phyloP scores from a whole-genome alignment of 2,113 vertebrate species.

The Lasiurus cinereus region DNA sequence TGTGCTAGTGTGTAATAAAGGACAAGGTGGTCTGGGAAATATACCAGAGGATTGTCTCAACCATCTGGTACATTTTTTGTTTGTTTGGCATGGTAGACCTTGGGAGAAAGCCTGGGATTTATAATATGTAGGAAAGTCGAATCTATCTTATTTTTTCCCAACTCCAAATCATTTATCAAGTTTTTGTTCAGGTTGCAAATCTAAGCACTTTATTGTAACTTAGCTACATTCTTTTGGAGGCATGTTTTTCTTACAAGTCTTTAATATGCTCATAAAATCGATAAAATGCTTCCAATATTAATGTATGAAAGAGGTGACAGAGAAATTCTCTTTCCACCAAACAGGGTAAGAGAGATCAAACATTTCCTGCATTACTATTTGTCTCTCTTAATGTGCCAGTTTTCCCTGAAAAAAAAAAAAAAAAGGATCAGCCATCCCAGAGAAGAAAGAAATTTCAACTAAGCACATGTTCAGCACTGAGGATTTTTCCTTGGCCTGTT shows the following conservation, averaged over 20 bases:
- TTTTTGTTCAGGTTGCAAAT: neutral
- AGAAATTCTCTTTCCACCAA: neutral
- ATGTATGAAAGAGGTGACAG: slow-evolving; percentile 15
- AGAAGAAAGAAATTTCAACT: neutral
- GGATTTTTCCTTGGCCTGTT: slow-evolving; percentile 26
- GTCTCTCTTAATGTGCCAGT: neutral
- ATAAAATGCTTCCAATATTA: slow-evolving; percentile 39
- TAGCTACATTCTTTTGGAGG: slow-evolving; percentile 41
- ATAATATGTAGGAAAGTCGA: neutral
- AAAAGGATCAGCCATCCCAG: neutral
- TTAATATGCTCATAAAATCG: slow-evolving; percentile 24
- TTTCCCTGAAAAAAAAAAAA: neutral
- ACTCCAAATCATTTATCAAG: slow-evolving; percentile 24
- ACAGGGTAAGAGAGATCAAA: neutral
- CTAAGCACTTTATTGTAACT: slow-evolving; percentile 16
- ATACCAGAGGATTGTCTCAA: neutral
- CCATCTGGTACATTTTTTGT: neutral
- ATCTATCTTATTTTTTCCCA: slow-evolving; percentile 23
- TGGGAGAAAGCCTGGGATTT: neutral
- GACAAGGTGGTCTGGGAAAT: neutral
- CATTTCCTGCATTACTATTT: neutral
- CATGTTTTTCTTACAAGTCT: neutral
- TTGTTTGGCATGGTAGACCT: neutral
- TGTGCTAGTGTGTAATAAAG: neutral
- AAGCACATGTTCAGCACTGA: neutral